Evolutionary conservation across 2,888 invertebrate species (phyloP), one percentile per base, ranked within the genome.

Genomic region (Lomographa bimaculata): DNA sequence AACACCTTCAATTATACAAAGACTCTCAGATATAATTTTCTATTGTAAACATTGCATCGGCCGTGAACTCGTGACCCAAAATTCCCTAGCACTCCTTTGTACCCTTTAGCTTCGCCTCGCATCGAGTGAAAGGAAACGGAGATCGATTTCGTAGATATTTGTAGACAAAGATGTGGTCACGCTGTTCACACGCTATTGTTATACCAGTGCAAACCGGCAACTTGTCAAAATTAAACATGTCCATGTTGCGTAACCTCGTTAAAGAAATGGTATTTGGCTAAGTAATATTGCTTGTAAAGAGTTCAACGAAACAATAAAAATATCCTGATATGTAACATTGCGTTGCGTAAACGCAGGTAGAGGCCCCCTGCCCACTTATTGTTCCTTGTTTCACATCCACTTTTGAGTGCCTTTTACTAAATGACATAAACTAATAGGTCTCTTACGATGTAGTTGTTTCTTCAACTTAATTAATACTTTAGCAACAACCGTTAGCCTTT

Each of bases 101-200:
- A 71, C 77, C 80, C 78, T 79, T 79, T 79, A 68, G 64, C 61
- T 61, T 68, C 58, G 64, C 61, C 67, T 61, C 60, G 57, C 52
- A 54, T 57, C 62, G 76, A 83, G 85, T 85, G 85, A 86, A 85
- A 85, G 85, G 83, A 74, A 69, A 56, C 65, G 50, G 63, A 70
- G 73, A 75, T 76, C 76, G 65, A 67, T 75, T 75, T 65, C 58
- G 59, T 62, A 52, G 57, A 57, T 62, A 60, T 57, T 59, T 62
- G 64, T 60, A 61, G 64, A 70, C 69, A 72, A 72, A 68, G 72
- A 71, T 71, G 66, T 70, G 68, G 72, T 60, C 72, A 69, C 53
- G 61, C 55, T 64, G 65, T 76, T 81, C 79, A 70, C 78, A 79
- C 77, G 76, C 66, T 64, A 73, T 74, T 74, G 72, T 71, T 68